phyloP scores from a whole-genome alignment of 1,140 invertebrate species.

The Microplitis mediator region DNA sequence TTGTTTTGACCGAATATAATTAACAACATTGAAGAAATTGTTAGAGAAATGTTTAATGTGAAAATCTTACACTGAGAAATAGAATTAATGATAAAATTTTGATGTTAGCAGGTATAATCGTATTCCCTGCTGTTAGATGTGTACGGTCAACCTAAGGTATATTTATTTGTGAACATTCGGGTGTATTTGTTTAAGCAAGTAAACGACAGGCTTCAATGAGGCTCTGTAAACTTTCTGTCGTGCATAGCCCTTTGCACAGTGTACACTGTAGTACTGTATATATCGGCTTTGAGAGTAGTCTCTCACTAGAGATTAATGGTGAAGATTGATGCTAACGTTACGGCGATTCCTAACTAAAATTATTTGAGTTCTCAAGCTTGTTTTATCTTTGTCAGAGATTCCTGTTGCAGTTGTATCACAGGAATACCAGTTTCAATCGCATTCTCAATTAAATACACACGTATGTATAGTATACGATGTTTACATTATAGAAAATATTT shows the following conservation, averaged over 20 bases:
- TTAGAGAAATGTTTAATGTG: background rate
- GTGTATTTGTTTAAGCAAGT: background rate
- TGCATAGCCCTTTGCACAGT: background rate
- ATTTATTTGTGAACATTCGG: background rate
- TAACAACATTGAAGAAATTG: too few species aligned
- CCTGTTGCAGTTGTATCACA: too few species aligned
- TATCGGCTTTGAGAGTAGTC: background rate
- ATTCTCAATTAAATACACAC: too few species aligned
- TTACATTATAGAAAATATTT: too few species aligned
- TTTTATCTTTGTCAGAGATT: conserved; percentile 4
- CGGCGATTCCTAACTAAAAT: background rate
- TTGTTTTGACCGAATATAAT: too few species aligned
- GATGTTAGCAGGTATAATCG: background rate
- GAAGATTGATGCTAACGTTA: background rate
- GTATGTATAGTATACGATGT: too few species aligned
- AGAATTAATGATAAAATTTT: background rate
- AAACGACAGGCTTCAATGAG: conserved; percentile 4
- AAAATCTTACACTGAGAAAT: background rate
- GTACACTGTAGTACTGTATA: background rate
- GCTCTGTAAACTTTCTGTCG: background rate
- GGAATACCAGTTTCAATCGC: too few species aligned
- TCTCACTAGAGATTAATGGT: background rate
- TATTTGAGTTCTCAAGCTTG: background rate
- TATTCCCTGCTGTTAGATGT: background rate
- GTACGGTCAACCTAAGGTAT: background rate